Evolutionary conservation across 2,113 vertebrate species (phyloP).

Genomic region (Onychorhynchus coronatus): DNA sequence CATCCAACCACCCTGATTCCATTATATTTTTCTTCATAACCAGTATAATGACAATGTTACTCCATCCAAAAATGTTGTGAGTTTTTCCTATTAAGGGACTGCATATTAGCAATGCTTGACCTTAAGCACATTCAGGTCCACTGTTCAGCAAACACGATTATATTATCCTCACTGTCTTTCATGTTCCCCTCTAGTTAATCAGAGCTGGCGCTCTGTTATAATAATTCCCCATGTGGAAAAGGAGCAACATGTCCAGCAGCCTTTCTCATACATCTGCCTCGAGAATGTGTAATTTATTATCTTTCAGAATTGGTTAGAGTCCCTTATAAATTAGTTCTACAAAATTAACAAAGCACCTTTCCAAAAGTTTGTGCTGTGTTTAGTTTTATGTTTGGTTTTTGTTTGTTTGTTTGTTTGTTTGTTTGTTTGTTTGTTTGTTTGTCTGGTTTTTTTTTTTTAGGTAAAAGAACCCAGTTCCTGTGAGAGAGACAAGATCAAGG

Average conservation of each 20-base stretch:
- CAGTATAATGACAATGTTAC: background rate
- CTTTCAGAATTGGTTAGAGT: conserved; percentile 9
- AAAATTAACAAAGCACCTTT: background rate
- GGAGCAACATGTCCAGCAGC: background rate
- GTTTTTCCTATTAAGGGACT: background rate
- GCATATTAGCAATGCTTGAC: conserved; percentile 9
- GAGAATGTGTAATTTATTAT: background rate
- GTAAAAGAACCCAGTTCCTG: accelerated
- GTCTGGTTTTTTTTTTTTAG: no score
- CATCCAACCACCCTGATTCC: background rate
- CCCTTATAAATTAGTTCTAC: background rate
- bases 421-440: background rate
- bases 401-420: background rate
- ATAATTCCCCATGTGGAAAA: conserved; percentile 16
- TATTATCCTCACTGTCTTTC: conserved; percentile 27
- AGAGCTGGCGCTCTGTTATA: background rate
- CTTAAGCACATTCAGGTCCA: background rate
- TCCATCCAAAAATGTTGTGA: background rate
- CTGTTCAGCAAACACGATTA: background rate
- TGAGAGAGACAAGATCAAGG: background rate
- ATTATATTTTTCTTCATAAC: background rate
- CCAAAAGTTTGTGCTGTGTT: background rate
- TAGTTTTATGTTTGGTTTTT: background rate
- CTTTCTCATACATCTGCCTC: background rate
- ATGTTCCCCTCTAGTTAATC: conserved; percentile 7